Percentiles rank a stretch among this genome's conserved stretches.
phyloP scores from a whole-genome alignment of 2,113 vertebrate genomes.

The Pristiophorus japonicus region DNA sequence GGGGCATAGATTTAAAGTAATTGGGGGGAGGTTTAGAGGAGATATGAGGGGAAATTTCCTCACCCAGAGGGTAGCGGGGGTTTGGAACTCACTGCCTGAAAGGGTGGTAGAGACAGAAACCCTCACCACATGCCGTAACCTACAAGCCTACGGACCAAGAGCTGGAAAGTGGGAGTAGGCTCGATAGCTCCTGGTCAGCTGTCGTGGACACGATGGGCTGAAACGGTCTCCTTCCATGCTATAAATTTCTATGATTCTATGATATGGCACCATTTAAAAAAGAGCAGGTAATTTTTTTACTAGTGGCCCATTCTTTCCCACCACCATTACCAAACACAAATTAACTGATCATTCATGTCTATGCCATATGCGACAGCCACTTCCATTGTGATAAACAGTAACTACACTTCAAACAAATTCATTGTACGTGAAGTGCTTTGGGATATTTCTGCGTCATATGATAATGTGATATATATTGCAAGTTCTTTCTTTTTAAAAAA shows the following conservation, averaged over 20 bases:
- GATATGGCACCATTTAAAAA: neutral
- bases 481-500: neutral
- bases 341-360: conserved; percentile 26
- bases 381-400: conserved; percentile 7
- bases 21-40: too few species aligned
- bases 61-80: too few species aligned
- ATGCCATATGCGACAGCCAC: neutral
- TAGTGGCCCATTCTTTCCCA: conserved; percentile 5
- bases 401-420: neutral
- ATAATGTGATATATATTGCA: neutral
- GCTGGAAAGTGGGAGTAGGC: too few species aligned
- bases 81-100: too few species aligned
- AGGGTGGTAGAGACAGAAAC: too few species aligned
- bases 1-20: too few species aligned
- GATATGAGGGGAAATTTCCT: too few species aligned
- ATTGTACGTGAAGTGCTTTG: neutral
- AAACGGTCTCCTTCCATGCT: too few species aligned
- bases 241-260: neutral
- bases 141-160: too few species aligned
- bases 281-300: neutral
- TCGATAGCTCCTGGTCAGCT: too few species aligned
- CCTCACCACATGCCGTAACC: too few species aligned
- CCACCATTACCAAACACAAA: neutral
- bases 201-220: too few species aligned
- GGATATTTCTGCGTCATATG: neutral